A percentile compares a stretch with the other conserved stretches of the same genome.
phyloP scores from a whole-genome alignment of 1,140 invertebrate genomes.

The Parapsyche elsis region DNA sequence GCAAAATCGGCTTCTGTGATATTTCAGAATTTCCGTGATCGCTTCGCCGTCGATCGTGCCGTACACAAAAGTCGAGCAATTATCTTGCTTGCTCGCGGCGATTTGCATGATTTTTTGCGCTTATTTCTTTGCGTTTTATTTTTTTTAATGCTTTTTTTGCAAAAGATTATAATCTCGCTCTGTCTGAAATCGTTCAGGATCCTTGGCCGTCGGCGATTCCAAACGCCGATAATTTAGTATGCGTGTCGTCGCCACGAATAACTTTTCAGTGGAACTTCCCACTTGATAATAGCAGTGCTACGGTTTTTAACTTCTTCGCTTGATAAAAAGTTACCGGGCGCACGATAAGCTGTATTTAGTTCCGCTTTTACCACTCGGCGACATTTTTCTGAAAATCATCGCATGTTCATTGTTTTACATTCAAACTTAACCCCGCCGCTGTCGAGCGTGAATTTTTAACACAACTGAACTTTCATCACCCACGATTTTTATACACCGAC shows the following conservation, averaged over 20 bases:
- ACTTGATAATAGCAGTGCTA: conserved; percentile 6
- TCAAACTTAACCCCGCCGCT: no score
- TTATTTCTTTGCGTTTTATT: neutral
- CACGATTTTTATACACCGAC: neutral
- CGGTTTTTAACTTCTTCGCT: conserved; percentile 26
- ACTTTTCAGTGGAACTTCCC: conserved; percentile 12
- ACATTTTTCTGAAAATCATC: no score
- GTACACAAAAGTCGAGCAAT: conserved; percentile 17
- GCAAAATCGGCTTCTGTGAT: neutral
- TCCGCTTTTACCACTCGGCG: neutral
- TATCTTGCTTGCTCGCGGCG: conserved; percentile 3
- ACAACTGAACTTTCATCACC: no score
- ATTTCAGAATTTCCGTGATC: neutral
- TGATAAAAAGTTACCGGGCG: conserved; percentile 22
- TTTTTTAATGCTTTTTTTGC: neutral
- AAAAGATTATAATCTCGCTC: neutral
- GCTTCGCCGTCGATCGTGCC: conserved; percentile 2
- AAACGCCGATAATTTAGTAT: conserved; percentile 13
- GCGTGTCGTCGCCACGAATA: conserved; percentile 26
- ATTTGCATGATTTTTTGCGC: neutral
- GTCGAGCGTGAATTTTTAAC: no score
- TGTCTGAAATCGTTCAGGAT: conserved; percentile 3
- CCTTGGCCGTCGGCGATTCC: conserved; percentile 3
- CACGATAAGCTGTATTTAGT: conserved; percentile 9
- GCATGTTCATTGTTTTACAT: no score